Evolutionary conservation across 1,140 invertebrate species (phyloP).

Genomic region (Drosophila biarmipes): DNA sequence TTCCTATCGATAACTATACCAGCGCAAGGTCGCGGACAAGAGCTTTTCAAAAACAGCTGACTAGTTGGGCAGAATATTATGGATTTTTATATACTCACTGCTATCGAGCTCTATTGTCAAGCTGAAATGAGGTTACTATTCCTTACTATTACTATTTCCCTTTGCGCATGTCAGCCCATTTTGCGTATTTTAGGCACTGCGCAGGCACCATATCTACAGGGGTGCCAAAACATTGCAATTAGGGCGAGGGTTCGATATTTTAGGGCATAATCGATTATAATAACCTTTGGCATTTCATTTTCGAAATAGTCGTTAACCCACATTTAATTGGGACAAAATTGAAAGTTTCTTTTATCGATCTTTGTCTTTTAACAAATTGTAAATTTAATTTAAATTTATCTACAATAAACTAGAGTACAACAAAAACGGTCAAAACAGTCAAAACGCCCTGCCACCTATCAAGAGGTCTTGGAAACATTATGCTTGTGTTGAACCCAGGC

Average conservation of each 20-base stretch:
- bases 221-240: too few species aligned
- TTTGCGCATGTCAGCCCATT: background rate
- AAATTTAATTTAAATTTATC: background rate
- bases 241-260: background rate
- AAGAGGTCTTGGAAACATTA: background rate
- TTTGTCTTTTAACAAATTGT: too few species aligned
- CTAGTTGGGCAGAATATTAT: too few species aligned
- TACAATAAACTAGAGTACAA: background rate
- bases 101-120: background rate
- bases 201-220: background rate
- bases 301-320: background rate
- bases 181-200: background rate
- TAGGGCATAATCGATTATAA: background rate
- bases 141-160: background rate
- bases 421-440: too few species aligned
- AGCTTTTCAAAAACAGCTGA: background rate
- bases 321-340: background rate
- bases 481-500: conserved; percentile 84
- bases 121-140: background rate
- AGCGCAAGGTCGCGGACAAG: background rate
- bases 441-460: background rate
- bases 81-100: background rate
- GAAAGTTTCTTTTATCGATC: too few species aligned
- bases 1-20: background rate
- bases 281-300: conserved; percentile 1